Percentiles rank a stretch among this genome's conserved stretches.
phyloP scores from a whole-genome alignment of 30 jellyfish, hydroid and myxozoan genomes.

The Pseudorhiza aurosa region DNA sequence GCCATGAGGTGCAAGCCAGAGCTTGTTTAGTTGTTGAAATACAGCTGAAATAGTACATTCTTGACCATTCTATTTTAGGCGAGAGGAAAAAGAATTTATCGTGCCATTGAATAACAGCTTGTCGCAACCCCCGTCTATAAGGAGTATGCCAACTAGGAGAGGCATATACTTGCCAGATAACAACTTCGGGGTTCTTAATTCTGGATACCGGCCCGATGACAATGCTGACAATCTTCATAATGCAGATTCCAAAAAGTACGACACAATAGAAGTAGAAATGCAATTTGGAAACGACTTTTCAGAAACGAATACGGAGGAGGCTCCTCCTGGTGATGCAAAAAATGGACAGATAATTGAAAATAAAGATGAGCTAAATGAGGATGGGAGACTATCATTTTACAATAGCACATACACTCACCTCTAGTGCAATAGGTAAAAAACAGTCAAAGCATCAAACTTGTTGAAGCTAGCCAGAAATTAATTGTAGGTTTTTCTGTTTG shows the following conservation, averaged over 20 bases:
- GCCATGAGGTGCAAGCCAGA: too few relatives aligned
- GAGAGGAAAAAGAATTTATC: conserved; percentile 67
- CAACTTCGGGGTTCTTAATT: conserved; percentile 73
- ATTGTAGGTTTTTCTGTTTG: too few relatives aligned
- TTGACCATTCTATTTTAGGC: too few relatives aligned
- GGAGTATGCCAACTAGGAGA: conserved; percentile 88
- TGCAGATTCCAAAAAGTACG: neutral
- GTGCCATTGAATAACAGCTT: conserved; percentile 84
- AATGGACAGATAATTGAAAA: neutral
- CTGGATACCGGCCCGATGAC: conserved; percentile 78
- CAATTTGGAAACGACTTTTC: conserved; percentile 61
- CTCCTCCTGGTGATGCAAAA: neutral
- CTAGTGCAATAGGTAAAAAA: too few relatives aligned
- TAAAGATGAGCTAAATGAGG: neutral
- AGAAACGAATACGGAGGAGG: conserved; percentile 24
- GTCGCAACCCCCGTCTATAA: conserved; percentile 85
- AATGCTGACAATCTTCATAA: neutral
- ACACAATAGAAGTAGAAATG: conserved; percentile 77
- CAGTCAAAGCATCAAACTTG: too few relatives aligned
- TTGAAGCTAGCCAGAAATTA: too few relatives aligned
- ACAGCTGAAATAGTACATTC: too few relatives aligned
- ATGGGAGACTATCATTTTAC: conserved; percentile 27
- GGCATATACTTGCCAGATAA: conserved; percentile 84
- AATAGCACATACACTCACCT: conserved; percentile 58
- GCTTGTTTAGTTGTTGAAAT: too few relatives aligned